phyloP scores from a whole-genome alignment of 2,888 invertebrate species.

The Luperina nickerlii region DNA sequence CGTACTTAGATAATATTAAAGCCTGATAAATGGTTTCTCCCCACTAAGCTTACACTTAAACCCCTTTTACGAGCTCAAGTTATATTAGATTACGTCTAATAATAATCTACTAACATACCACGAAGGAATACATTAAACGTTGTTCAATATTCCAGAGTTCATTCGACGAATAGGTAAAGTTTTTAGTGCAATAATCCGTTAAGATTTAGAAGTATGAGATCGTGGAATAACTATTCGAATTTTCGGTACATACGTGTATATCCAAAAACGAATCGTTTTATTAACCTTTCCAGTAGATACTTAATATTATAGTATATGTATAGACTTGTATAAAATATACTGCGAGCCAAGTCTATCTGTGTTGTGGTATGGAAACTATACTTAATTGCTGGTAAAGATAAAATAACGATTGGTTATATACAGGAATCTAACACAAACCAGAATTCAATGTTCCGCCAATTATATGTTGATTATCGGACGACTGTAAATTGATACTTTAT shows the following conservation, averaged over 20 bases:
- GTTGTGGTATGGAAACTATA: slow-evolving; percentile 3
- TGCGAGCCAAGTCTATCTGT: neutral
- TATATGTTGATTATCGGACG: slow-evolving; percentile 35
- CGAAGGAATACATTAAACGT: neutral
- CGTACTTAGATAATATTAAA: slow-evolving; percentile 36
- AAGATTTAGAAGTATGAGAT: neutral
- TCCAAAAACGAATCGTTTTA: slow-evolving; percentile 4
- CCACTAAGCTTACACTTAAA: slow-evolving; percentile 41
- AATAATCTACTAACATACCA: slow-evolving; percentile 33
- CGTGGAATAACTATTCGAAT: neutral
- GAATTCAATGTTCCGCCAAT: slow-evolving; percentile 23
- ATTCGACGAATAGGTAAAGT: slow-evolving; percentile 6
- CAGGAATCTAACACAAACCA: slow-evolving; percentile 28
- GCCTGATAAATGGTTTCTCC: slow-evolving; percentile 53
- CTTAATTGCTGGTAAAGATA: slow-evolving; percentile 18
- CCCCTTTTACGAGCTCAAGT: slow-evolving; percentile 38
- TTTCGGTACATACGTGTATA: neutral
- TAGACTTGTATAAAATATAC: slow-evolving; percentile 1
- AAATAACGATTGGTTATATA: slow-evolving; percentile 19
- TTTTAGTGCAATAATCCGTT: slow-evolving; percentile 4
- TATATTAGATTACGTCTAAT: slow-evolving; percentile 17
- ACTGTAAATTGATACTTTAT: slow-evolving; percentile 25
- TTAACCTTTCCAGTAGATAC: neutral
- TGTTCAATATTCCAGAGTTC: slow-evolving; percentile 9
- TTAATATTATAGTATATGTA: neutral